Evolutionary conservation across 2,888 invertebrate genomes (phyloP).

Genomic region (Dryomyza anilis): DNA sequence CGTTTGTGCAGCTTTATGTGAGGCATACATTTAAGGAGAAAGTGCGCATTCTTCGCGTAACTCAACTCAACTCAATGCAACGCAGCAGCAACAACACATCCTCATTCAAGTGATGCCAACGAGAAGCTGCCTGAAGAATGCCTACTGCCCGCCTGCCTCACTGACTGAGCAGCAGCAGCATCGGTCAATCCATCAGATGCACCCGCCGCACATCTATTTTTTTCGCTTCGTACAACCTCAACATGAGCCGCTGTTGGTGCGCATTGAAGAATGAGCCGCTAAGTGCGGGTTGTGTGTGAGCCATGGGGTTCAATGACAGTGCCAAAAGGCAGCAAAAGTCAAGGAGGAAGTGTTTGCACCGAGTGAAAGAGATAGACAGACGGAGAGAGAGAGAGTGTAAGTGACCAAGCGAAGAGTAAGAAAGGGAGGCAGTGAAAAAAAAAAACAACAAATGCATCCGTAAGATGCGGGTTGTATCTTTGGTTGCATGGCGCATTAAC

Average conservation of each 20-base stretch:
- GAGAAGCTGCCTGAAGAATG: background rate
- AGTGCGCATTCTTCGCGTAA: slow-evolving; percentile 29
- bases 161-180: background rate
- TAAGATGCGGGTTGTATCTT: background rate
- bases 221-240: background rate
- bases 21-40: slow-evolving; percentile 30
- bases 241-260: background rate
- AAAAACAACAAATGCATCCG: background rate
- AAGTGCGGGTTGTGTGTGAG: background rate
- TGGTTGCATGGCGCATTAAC: background rate
- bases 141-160: background rate
- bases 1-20: slow-evolving; percentile 26
- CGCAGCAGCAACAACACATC: slow-evolving; percentile 11
- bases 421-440: background rate
- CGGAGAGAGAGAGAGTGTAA: background rate
- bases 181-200: background rate
- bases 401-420: too few species aligned
- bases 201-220: background rate
- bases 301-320: slow-evolving; percentile 31
- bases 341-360: background rate
- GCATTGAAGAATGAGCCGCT: background rate
- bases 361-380: background rate
- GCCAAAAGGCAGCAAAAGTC: slow-evolving; percentile 19
- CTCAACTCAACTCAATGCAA: slow-evolving; percentile 11
- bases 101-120: background rate